These are phyloP conservation scores for Metellina segmentata DNA, from an alignment of 2,888 invertebrate species.

Conservation along the genomic window DNA sequence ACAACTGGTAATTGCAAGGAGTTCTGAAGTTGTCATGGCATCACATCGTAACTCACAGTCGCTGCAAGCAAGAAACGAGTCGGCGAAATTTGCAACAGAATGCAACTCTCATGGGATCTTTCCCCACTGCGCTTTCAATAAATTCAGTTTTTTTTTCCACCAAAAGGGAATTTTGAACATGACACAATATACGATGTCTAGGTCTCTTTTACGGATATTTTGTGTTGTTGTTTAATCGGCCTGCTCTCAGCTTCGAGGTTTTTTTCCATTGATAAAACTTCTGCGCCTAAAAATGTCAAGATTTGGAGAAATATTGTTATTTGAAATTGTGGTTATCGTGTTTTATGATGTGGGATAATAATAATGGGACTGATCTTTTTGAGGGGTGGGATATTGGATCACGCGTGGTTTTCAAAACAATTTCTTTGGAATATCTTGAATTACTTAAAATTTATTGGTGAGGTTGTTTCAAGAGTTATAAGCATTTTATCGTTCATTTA, in stretches of 20 bases:
- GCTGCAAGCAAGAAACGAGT: not conserved
- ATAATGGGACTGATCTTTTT: not conserved
- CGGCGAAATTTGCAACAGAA: not conserved
- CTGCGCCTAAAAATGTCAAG: not conserved
- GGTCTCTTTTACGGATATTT: not conserved
- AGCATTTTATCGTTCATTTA: not conserved
- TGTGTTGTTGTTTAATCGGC: not conserved
- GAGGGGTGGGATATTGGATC: not conserved
- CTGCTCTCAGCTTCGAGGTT: not conserved
- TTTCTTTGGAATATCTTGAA: too few species aligned
- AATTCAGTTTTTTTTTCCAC: not conserved
- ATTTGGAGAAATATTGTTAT: not conserved
- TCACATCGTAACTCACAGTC: not conserved
- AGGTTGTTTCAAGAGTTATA: not conserved
- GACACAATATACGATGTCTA: not conserved
- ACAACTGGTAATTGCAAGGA: not conserved
- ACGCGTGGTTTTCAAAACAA: not conserved
- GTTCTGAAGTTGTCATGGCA: not conserved
- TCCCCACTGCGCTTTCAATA: not conserved
- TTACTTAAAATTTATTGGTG: not conserved
- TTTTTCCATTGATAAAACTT: not conserved
- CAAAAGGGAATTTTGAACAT: too few species aligned
- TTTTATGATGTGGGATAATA: not conserved
- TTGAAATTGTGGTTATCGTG: not conserved
- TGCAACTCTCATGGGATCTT: not conserved